Base-by-base conservation (phyloP, 2,797 vertebrate genomes). In the Pagetopsis macropterus region DNA sequence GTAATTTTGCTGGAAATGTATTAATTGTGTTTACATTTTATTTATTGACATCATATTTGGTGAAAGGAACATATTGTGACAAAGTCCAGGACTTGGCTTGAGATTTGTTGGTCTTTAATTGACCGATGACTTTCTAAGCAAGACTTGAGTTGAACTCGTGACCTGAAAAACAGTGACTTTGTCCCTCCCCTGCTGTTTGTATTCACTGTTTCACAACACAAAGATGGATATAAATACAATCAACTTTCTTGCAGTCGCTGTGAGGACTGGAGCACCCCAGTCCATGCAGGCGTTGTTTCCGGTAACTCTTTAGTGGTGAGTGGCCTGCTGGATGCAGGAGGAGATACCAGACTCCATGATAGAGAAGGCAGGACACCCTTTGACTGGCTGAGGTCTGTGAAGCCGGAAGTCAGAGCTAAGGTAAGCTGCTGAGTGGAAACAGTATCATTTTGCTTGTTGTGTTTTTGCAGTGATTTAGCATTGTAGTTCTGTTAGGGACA, bases 231-330 rank as follows among this genome's bases (percentile, higher is more conserved):
- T 2, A 72, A 60, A 5, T 31, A 10, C 37, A 52, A 46, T 50
- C 7, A 52, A 4, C 55, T 62, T 10, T 51, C 15, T 61, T 5
- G 17, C 50, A 97, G 96, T 71, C 96, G 95, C 72, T 96, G 95
- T 88, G 90, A 90, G 0, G 95, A 97, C 40, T 88, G 92, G 44
- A 97, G 96, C 82, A 97, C 96, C 3, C 96, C 96, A 0, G 93
- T 97, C 15, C 96, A 97, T 0, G 96, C 96, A 5, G 96, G 95
- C 1, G 95, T 95, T 0, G 96, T 96, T 78, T 97, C 96, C 3
- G 95, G 95, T 50, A 94, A 92, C 48, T 93, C 93, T 27, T 86
- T 93, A 83, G 87, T 96, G 76, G 93, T 97, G 57, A 94, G 95
- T 73, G 90, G 81, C 59, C 75, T 97, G 7, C 70, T 97, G 90